Evolutionary conservation across 2,888 invertebrate genomes (phyloP).

Genomic region (Uloborus plumipes): DNA sequence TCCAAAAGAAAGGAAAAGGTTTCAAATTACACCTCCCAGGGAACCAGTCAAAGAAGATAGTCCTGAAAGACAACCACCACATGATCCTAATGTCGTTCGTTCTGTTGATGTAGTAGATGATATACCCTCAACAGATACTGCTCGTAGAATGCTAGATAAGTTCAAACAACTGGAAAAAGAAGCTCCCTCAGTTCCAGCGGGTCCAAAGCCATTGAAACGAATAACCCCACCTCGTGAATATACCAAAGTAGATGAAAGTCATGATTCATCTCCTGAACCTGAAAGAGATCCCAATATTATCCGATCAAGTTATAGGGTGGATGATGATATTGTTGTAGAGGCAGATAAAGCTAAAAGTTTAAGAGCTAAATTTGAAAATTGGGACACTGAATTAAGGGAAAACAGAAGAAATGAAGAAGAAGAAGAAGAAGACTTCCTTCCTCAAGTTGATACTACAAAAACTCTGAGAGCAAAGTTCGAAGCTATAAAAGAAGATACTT

Average conservation of each 20-base stretch:
- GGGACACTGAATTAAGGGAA: conserved; percentile 73
- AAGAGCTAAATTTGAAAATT: conserved; percentile 88
- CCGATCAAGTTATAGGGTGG: conserved; percentile 72
- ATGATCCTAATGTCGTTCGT: conserved; percentile 81
- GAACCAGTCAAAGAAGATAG: conserved; percentile 79
- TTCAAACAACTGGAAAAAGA: conserved; percentile 90
- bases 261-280: conserved; percentile 65
- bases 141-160: conserved; percentile 87
- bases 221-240: conserved; percentile 90
- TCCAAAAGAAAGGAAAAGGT: conserved; percentile 77
- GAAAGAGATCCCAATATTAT: conserved; percentile 67
- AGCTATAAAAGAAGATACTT: conserved; percentile 78
- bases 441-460: conserved; percentile 81
- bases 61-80: conserved; percentile 78
- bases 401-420: conserved; percentile 67
- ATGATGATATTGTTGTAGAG: conserved; percentile 82
- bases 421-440: conserved; percentile 71
- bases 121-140: conserved; percentile 79
- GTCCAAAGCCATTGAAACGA: conserved; percentile 85
- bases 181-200: conserved; percentile 68
- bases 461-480: conserved; percentile 88
- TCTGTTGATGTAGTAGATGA: conserved; percentile 76
- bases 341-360: conserved; percentile 84
- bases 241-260: conserved; percentile 69
- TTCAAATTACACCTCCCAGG: conserved; percentile 90